Conservation (phyloP, 2,113 vertebrate species). For the Myodes glareolus region DNA sequence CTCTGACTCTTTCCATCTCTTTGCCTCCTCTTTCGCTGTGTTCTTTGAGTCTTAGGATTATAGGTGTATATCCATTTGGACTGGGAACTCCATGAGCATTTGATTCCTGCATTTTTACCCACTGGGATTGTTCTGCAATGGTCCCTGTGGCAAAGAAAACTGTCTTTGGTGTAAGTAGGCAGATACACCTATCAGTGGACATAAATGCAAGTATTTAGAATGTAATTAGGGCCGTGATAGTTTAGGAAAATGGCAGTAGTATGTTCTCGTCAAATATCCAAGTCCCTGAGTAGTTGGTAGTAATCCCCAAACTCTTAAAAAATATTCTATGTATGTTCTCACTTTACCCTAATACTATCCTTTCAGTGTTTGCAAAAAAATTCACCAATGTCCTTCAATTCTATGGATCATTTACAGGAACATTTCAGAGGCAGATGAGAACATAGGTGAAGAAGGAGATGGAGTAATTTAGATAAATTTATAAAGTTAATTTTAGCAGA, state of each 20-base stretch:
- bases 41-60: neutral
- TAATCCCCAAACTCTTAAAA: neutral
- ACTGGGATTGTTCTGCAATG: neutral
- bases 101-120: neutral
- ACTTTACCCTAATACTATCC: neutral
- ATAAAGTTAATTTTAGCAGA: conserved; percentile 29
- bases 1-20: neutral
- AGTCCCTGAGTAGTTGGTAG: neutral
- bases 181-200: neutral
- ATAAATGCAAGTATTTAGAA: neutral
- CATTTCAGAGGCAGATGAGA: neutral
- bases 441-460: neutral
- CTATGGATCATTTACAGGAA: neutral
- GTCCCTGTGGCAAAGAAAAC: neutral
- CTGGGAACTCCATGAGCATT: neutral
- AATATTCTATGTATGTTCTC: neutral
- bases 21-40: neutral
- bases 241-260: neutral
- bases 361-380: conserved; percentile 12
- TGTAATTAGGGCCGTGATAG: neutral
- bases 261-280: neutral
- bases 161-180: neutral
- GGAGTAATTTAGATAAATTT: neutral
- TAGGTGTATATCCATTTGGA: neutral
- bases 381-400: neutral